Percentiles rank a stretch among this genome's conserved stretches.
These are phyloP conservation scores for Pundamilia nyererei DNA, from an alignment of 2,113 vertebrate genomes.

Conservation along the genomic window DNA sequence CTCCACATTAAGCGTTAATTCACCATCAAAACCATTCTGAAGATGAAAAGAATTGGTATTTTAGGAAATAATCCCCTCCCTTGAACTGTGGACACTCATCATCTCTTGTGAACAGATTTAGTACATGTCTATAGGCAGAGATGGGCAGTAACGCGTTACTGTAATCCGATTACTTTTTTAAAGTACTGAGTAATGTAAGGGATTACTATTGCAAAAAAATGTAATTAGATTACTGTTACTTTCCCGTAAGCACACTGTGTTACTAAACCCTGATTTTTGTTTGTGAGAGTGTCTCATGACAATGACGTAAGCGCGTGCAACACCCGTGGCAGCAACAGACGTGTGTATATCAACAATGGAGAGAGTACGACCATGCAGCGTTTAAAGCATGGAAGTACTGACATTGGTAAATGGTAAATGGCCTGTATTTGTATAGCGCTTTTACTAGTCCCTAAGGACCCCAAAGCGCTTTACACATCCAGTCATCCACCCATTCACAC, in stretches of 20 bases:
- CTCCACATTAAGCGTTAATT: not conserved
- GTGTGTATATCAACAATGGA: not conserved
- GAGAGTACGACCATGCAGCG: not conserved
- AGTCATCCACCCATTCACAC: not conserved
- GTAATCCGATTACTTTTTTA: not conserved
- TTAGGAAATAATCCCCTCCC: not conserved
- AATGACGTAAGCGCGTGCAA: rapidly evolving
- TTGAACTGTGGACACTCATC: not conserved
- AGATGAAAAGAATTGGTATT: not conserved
- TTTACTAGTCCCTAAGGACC: not conserved
- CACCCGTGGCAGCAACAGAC: not conserved
- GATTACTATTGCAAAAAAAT: not conserved
- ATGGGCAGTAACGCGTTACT: not conserved
- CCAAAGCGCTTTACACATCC: not conserved
- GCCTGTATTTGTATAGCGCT: not conserved
- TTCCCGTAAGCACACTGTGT: not conserved
- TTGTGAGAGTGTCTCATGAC: not conserved
- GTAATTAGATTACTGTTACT: not conserved
- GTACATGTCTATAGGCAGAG: not conserved
- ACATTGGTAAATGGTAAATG: not conserved
- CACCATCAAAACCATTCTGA: not conserved
- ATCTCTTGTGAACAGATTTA: not conserved
- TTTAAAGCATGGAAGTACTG: not conserved
- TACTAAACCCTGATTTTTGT: not conserved
- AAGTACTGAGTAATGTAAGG: not conserved